Evolutionary conservation across 2,888 invertebrate genomes (phyloP).

Genomic region (Phrixothrix hirtus): DNA sequence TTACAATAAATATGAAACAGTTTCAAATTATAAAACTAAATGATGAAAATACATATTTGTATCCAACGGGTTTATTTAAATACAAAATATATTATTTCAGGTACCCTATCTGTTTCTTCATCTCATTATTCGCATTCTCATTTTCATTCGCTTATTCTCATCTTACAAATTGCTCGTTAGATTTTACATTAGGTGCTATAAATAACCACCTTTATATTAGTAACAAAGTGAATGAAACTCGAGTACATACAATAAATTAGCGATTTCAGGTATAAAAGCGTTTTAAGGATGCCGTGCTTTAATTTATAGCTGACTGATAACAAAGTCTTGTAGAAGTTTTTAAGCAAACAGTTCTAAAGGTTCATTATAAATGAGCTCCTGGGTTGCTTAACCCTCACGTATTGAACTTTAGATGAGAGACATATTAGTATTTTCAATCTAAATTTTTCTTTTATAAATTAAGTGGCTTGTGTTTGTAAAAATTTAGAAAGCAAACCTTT

Average conservation of each 20-base stretch:
- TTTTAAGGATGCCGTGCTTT: constrained; percentile 28
- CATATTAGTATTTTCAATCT: constrained; percentile 16
- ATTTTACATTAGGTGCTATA: constrained; percentile 22
- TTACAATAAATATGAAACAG: too few species aligned
- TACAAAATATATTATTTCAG: constrained; percentile 16
- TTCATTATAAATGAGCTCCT: constrained; percentile 30
- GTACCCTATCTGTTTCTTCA: constrained; percentile 23
- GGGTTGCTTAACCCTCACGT: constrained; percentile 21
- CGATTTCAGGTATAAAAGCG: constrained; percentile 30
- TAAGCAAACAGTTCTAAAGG: constrained; percentile 27
- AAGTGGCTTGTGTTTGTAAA: too few species aligned
- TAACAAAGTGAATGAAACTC: constrained; percentile 28
- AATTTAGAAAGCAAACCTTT: too few species aligned
- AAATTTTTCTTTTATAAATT: not conserved
- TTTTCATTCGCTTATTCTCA: constrained; percentile 27
- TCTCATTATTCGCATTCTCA: constrained; percentile 29
- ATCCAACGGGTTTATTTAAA: constrained; percentile 18
- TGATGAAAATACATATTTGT: too few species aligned
- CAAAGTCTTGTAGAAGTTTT: constrained; percentile 28
- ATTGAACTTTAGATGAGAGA: constrained; percentile 23
- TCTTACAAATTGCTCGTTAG: constrained; percentile 27
- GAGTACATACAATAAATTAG: constrained; percentile 31
- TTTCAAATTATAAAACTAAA: too few species aligned
- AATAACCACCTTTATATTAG: constrained; percentile 29
- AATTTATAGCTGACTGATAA: constrained; percentile 32